Percentiles rank a stretch among this genome's conserved stretches.
Evolutionary conservation across 2,113 vertebrate genomes (phyloP).

Genomic region (Astur gentilis): DNA sequence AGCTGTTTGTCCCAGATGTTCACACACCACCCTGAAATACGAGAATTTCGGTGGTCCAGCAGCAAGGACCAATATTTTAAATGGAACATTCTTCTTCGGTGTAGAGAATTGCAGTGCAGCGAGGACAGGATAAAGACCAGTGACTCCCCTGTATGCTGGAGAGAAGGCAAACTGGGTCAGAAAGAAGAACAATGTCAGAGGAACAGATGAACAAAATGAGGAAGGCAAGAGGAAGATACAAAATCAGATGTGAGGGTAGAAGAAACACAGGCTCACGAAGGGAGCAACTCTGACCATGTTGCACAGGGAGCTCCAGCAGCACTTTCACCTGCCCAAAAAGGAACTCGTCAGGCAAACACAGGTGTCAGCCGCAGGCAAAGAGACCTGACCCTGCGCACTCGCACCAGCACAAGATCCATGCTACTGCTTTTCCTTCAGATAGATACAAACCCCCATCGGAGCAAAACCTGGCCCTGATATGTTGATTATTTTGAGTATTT

Average conservation of each 20-base stretch:
- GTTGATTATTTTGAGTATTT: background rate
- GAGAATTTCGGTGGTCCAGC: background rate
- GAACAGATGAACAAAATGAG: background rate
- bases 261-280: background rate
- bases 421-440: background rate
- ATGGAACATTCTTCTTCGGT: background rate
- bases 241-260: background rate
- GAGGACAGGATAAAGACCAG: background rate
- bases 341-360: fast-evolving
- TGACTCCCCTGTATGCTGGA: background rate
- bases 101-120: background rate
- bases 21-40: background rate
- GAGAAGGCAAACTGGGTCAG: background rate
- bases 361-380: background rate
- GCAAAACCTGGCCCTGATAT: background rate
- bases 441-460: background rate
- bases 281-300: background rate
- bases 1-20: background rate
- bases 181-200: background rate
- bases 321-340: background rate
- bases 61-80: background rate
- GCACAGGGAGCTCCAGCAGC: background rate
- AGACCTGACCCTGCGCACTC: fast-evolving
- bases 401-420: background rate
- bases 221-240: background rate